Evolutionary conservation across 2,113 vertebrate species (phyloP), one percentile per base, ranked within the genome.

Genomic region (Solea senegalensis): DNA sequence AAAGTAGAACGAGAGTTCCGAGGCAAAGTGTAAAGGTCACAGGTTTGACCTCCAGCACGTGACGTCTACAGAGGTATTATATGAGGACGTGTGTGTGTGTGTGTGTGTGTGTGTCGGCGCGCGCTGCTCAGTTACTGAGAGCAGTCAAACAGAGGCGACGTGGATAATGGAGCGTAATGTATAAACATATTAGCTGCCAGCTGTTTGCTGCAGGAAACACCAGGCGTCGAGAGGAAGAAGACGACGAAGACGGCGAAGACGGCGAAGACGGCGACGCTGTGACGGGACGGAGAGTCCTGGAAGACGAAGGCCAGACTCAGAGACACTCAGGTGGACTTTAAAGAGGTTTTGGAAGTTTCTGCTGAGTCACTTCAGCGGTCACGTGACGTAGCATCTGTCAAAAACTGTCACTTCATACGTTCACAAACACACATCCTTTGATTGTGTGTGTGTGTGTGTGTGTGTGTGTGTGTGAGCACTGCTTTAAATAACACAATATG

Each of bases 171-270:
- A 86, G 81, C 83, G 81, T 63, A 60, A 82, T 86, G 81, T 82
- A 72, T 81, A 80, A 88, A 84, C 86, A 82, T 76, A 76, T 85
- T 78, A 85, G 75, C 82, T 80, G 75, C 69, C 86, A 85, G 88
- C 80, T 88, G 88, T 85, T 81, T 81, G 84, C 67, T 50, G 64
- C 75, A 66, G 80, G 41, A 64, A 49, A 69, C 78, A 52, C 11
- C 11, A 39, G 10, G 45, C 60, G 58, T 56, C 1, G 46, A 49
- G 49, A 56, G 34, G 28, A 10, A 51, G 57, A 46, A 5, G 41
- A 28, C 2, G 26, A 6, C 10, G 44, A 27, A 10, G 45, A 16
- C 21, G n/a, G 49, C 3, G 44, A 8, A 41, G 8, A 41, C 8
- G 16, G 6, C 4, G 8, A 34, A 5, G n/a, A 12, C 57, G 1